phyloP scores from a whole-genome alignment of 2,797 vertebrate species.

The Rhyacichthys aspro region DNA sequence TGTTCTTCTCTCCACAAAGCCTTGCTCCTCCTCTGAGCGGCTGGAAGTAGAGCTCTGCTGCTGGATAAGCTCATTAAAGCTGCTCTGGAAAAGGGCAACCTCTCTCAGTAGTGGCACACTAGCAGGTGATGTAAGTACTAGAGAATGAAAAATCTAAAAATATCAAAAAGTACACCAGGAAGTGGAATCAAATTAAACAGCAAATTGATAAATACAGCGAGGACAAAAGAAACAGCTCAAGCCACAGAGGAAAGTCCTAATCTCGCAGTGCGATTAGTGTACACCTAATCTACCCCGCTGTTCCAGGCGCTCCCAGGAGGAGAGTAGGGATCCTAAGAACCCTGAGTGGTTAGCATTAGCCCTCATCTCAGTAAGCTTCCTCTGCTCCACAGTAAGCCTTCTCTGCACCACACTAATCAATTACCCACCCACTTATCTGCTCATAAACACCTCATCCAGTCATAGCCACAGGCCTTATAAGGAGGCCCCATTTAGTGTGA shows the following conservation, averaged over 20 bases:
- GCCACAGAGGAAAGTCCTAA: constrained; percentile 48
- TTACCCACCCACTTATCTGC: constrained; percentile 55
- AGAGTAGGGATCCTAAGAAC: constrained; percentile 47
- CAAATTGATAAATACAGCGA: constrained; percentile 9
- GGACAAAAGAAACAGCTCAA: constrained; percentile 13
- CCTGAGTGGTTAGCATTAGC: constrained; percentile 61
- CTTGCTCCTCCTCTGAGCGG: constrained; percentile 29
- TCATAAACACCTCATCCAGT: constrained; percentile 36
- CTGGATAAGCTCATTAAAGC: constrained; percentile 51
- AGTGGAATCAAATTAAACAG: constrained; percentile 15
- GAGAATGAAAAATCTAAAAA: constrained; percentile 1
- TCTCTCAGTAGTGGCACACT: constrained; percentile 23
- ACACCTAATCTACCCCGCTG: constrained; percentile 58
- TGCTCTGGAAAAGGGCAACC: constrained; percentile 38
- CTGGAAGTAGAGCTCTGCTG: constrained; percentile 34
- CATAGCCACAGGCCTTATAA: constrained; percentile 18
- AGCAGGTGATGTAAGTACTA: constrained; percentile 21
- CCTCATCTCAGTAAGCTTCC: constrained; percentile 51
- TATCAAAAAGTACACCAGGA: constrained; percentile 10
- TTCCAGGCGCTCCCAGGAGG: constrained; percentile 50
- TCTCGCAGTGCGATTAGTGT: constrained; percentile 62
- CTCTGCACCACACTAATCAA: constrained; percentile 58
- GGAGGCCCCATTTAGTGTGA: constrained; percentile 17
- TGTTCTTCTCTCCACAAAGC: constrained; percentile 18
- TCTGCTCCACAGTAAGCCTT: constrained; percentile 43